Evolutionary conservation across 1,140 invertebrate genomes (phyloP), one percentile per base, ranked within the genome.

Genomic region (Diorhabda carinulata): DNA sequence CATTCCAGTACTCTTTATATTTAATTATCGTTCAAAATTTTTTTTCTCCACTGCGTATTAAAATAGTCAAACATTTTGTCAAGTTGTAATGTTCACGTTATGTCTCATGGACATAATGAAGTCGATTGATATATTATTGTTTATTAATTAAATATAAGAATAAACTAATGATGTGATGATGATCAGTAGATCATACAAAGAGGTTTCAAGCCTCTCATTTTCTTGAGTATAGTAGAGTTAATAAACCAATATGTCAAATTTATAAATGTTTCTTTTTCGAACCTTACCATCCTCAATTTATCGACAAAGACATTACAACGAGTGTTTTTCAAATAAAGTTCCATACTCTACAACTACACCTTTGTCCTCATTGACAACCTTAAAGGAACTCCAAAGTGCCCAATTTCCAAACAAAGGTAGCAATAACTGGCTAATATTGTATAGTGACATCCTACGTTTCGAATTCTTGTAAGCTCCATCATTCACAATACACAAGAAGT

Each of bases 81-180:
- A 79, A 78, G 73, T 78, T 78, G 74, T 64, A 66, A 77, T 74
- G 75, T 78, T 78, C 78, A 79, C 77, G 70, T 74, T 79, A 74
- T 78, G 77, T 79, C 77, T 79, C 72, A 76, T 77, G 78, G 76
- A 79, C 75, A 78, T 78, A 60, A 59, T 70, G 67, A 72, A 73
- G 47, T 72, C 74, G 74, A 79, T 75, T 79, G 75, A 80, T 79
- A 79, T 80, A 80, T 76, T 81, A 79, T 79, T 81, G 79, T 79
- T 80, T 80, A 80, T 79, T 77, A 78, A 79, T 79, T 80, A 79
- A 78, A 75, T 77, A 80, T 80, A 81, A 79, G 76, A 78, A 80
- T 81, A 80, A 80, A 81, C 78, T 81, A 81, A 80, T 80, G 79
- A 80, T 81, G 80, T 81, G 80, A 81, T 81, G 78, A 81, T 81